Evolutionary conservation across 35 echinoderm and acorn worm genomes (phyloP).

Genomic region (Ophioderma brevispina): DNA sequence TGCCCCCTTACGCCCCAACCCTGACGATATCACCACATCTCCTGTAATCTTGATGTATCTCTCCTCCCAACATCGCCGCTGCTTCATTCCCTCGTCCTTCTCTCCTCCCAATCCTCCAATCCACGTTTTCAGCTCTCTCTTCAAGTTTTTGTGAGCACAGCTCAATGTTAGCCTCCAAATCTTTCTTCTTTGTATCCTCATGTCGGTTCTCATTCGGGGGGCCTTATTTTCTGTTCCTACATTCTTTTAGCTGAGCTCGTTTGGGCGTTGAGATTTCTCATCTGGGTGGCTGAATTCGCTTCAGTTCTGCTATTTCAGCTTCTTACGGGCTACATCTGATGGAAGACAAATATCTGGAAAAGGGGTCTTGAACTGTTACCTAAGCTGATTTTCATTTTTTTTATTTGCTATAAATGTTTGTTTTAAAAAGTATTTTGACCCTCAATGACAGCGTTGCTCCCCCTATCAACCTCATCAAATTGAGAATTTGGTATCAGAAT

Average conservation of each 20-base stretch:
- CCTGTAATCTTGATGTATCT: conserved; percentile 91
- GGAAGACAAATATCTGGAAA: background rate
- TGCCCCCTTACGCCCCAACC: conserved; percentile 89
- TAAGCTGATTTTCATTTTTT: too few relatives aligned
- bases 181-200: conserved; percentile 94
- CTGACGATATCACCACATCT: conserved; percentile 94
- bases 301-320: conserved; percentile 86
- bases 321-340: conserved; percentile 93
- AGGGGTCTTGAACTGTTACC: too few relatives aligned
- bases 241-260: conserved; percentile 91
- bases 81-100: conserved; percentile 92
- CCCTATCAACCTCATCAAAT: too few relatives aligned
- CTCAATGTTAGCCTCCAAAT: conserved; percentile 94
- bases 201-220: conserved; percentile 87
- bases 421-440: too few relatives aligned
- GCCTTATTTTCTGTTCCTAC: conserved; percentile 89
- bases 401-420: too few relatives aligned
- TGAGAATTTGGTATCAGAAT: too few relatives aligned
- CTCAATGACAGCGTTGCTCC: too few relatives aligned
- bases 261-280: conserved; percentile 94
- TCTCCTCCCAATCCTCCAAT: conserved; percentile 95
- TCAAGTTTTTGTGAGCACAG: conserved; percentile 95
- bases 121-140: conserved; percentile 92
- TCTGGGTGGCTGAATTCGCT: conserved; percentile 84
- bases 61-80: conserved; percentile 55